A percentile compares a stretch with the other conserved stretches of the same genome.
These are phyloP conservation scores for Coreius guichenoti DNA, from an alignment of 2,797 vertebrate species.

Conservation along the genomic window DNA sequence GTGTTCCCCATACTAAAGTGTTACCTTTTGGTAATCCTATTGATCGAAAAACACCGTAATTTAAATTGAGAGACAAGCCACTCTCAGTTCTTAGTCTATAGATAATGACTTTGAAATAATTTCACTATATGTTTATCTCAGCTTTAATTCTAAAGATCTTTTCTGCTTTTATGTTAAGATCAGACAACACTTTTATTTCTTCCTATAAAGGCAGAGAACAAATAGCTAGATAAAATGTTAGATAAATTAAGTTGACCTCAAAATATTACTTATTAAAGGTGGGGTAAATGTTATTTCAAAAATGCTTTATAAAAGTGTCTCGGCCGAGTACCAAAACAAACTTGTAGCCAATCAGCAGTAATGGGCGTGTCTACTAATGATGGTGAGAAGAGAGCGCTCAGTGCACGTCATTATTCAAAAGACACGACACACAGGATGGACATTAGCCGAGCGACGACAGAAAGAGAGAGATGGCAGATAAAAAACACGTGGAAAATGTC, in stretches of 20 bases:
- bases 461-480: too few species aligned
- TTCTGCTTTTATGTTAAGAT: neutral
- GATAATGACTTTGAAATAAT: neutral
- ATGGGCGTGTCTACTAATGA: too few species aligned
- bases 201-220: neutral
- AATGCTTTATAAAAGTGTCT: too few species aligned
- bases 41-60: neutral
- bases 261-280: neutral
- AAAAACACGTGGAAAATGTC: too few species aligned
- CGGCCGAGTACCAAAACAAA: too few species aligned
- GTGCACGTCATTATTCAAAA: too few species aligned
- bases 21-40: neutral
- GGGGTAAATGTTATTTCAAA: too few species aligned
- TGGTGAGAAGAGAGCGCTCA: too few species aligned
- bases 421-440: too few species aligned
- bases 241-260: neutral
- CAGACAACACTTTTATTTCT: neutral
- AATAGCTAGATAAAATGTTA: neutral
- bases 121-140: neutral
- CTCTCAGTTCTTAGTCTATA: neutral
- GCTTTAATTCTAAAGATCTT: neutral
- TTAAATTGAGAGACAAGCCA: neutral
- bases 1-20: too few species aligned
- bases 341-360: too few species aligned
- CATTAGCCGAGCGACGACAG: too few species aligned